Evolutionary conservation across 2,797 vertebrate species (phyloP).

Genomic region (Crocodylus rhombifer): DNA sequence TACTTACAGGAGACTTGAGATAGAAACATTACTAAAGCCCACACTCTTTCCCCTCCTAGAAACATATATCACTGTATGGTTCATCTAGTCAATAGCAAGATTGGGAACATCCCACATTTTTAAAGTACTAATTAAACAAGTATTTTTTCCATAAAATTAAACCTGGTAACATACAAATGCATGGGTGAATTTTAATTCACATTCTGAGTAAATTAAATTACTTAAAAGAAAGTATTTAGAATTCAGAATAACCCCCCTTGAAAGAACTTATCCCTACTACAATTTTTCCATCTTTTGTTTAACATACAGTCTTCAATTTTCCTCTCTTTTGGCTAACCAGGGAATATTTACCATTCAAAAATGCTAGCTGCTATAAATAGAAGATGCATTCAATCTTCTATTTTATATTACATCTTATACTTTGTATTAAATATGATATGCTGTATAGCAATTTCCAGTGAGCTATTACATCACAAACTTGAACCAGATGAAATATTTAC

Average conservation of each 20-base stretch:
- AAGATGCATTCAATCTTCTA: neutral
- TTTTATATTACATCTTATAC: constrained; percentile 19
- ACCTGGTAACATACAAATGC: constrained; percentile 29
- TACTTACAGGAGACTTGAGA: constrained; percentile 48
- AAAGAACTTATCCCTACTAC: neutral
- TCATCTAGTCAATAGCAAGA: constrained; percentile 42
- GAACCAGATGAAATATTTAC: constrained; percentile 39
- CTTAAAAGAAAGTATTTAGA: constrained; percentile 23
- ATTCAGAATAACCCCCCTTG: neutral
- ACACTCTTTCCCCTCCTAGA: constrained; percentile 6
- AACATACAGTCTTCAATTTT: constrained; percentile 1
- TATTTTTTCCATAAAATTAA: neutral
- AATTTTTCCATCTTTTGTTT: neutral
- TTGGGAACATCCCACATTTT: neutral
- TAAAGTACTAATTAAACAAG: rapidly evolving
- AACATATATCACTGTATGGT: constrained; percentile 7
- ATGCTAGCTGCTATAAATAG: neutral
- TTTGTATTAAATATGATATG: constrained; percentile 9
- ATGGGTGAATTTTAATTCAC: constrained; percentile 22
- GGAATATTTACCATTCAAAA: constrained; percentile 2
- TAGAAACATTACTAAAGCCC: constrained; percentile 24
- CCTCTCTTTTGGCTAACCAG: neutral
- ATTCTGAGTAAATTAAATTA: neutral
- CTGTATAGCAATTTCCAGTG: neutral
- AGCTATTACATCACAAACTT: neutral